A percentile compares a stretch with the other conserved stretches of the same genome.
Evolutionary conservation across 2,888 invertebrate species (phyloP).

Genomic region (Brenthis hecate): DNA sequence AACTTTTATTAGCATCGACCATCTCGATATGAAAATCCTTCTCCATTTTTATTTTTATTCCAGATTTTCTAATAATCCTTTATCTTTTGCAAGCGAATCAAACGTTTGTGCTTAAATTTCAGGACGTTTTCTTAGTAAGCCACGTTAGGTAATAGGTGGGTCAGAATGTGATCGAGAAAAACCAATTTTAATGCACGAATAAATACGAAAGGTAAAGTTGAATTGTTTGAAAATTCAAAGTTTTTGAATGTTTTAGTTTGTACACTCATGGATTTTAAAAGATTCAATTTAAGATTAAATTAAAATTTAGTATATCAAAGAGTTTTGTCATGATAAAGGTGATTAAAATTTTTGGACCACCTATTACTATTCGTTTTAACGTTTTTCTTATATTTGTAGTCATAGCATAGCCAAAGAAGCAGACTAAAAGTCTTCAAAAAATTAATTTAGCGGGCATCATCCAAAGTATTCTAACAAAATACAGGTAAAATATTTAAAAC

Average conservation of each 20-base stretch:
- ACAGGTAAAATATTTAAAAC: too few relatives aligned
- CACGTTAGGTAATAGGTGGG: constrained; percentile 23
- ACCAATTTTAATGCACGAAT: constrained; percentile 24
- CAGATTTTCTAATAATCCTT: constrained; percentile 38
- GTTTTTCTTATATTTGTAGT: too few relatives aligned
- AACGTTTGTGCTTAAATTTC: constrained; percentile 38
- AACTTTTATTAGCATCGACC: constrained; percentile 1
- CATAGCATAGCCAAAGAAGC: too few relatives aligned
- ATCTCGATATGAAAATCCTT: constrained; percentile 31
- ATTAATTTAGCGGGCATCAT: too few relatives aligned
- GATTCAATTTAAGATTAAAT: too few relatives aligned
- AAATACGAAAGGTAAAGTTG: constrained; percentile 15
- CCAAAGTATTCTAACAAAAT: too few relatives aligned
- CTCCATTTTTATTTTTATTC: constrained; percentile 42
- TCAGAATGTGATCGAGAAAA: constrained; percentile 23
- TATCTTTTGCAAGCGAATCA: constrained; percentile 40
- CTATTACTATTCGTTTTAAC: too few relatives aligned
- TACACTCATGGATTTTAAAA: neutral
- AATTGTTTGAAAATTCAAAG: neutral
- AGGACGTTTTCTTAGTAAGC: constrained; percentile 22
- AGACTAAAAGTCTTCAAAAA: too few relatives aligned
- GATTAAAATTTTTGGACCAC: too few relatives aligned
- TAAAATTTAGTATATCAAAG: too few relatives aligned
- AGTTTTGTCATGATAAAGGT: too few relatives aligned
- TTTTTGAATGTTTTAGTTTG: constrained; percentile 5